phyloP scores from a whole-genome alignment of 2,113 vertebrate species.

The Crotalus viridis region DNA sequence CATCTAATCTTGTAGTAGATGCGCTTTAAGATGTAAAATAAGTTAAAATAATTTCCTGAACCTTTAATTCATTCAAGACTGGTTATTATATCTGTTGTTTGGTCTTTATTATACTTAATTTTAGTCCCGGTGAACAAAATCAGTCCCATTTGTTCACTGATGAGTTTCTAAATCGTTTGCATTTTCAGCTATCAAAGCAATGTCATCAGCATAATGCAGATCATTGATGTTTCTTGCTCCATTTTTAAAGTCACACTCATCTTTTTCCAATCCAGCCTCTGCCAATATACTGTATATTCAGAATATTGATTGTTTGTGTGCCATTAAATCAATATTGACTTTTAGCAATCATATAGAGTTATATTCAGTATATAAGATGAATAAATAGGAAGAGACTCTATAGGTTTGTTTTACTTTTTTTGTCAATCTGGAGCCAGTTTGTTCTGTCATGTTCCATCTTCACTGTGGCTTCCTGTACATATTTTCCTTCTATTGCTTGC shows the following conservation, averaged over 20 bases:
- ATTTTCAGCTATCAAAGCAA: neutral
- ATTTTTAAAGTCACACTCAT: neutral
- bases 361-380: neutral
- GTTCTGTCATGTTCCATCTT: neutral
- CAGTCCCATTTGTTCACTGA: neutral
- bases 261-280: neutral
- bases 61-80: neutral
- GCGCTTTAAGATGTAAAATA: neutral
- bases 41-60: neutral
- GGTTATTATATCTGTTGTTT: neutral
- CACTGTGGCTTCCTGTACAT: neutral
- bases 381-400: neutral
- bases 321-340: neutral
- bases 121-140: neutral
- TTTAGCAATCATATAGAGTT: neutral
- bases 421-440: neutral
- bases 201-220: neutral
- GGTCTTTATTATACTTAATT: neutral
- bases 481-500: neutral
- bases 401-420: neutral
- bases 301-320: neutral
- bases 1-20: neutral
- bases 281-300: neutral
- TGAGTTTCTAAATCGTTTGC: neutral
- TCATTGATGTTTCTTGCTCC: neutral